phyloP scores from a whole-genome alignment of 2,797 vertebrate genomes.

The Remorina albescens region DNA sequence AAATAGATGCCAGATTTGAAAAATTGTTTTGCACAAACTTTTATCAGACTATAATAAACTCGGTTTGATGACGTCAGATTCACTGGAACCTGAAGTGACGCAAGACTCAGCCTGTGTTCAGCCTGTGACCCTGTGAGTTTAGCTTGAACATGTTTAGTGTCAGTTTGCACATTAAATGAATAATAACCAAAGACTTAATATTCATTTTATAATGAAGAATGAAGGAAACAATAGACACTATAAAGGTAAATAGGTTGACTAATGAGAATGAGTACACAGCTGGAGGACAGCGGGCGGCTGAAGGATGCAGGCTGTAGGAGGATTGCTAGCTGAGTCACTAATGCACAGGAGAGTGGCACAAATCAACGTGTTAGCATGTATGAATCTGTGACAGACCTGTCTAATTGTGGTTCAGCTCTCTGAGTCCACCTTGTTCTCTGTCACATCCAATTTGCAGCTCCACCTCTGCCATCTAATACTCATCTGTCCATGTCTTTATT shows the following conservation, averaged over 20 bases:
- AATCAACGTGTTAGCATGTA: conserved; percentile 3
- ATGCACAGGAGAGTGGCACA: not conserved
- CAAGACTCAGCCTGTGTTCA: too few species aligned
- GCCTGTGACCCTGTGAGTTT: too few species aligned
- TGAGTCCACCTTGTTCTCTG: conserved; percentile 44
- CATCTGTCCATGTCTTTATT: conserved; percentile 4
- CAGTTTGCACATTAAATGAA: not conserved
- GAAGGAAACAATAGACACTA: not conserved
- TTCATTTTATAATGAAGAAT: too few species aligned
- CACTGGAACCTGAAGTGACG: too few species aligned
- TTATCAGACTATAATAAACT: too few species aligned
- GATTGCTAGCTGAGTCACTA: not conserved
- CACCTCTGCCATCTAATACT: conserved; percentile 25
- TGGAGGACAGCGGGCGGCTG: not conserved
- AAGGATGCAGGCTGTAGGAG: not conserved
- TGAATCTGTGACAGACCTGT: conserved; percentile 5
- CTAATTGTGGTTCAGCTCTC: conserved; percentile 25
- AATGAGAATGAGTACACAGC: conserved; percentile 2
- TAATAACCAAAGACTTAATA: not conserved
- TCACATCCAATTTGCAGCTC: conserved; percentile 39
- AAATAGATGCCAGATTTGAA: not conserved
- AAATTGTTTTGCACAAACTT: too few species aligned
- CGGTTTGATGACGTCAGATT: too few species aligned
- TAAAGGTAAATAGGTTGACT: too few species aligned
- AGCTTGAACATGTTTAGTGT: too few species aligned